Evolutionary conservation across 2,888 invertebrate genomes (phyloP), one percentile per base, ranked within the genome.

Genomic region (Bhutanitis thaidina): DNA sequence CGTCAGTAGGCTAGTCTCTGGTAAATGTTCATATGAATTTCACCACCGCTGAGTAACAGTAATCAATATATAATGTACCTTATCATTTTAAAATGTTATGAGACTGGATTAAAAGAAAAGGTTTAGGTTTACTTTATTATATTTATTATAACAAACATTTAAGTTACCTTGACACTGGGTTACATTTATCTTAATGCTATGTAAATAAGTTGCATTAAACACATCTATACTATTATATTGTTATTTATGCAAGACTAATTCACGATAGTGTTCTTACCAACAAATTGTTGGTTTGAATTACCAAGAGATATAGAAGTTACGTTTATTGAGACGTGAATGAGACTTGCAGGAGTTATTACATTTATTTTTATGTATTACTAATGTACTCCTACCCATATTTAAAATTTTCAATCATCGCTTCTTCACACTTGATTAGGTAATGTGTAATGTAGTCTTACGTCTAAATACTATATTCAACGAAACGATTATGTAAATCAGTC

Each of bases 401-500:
- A 32, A 35, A 45, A 41, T 10, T 30, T 10, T 53, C 8, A 44
- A 36, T 43, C 15, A 13, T 36, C 7, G 41, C 12, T 12, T 30
- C 12, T 39, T 8, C 15, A 15, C n/a, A 34, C 13, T 38, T 44
- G 43, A 52, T 49, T 58, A 55, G 52, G 67, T 66, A 69, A 72
- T 67, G 69, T 69, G 67, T 67, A 30, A 49, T 27, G 49, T 43
- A 63, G 54, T 61, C 70, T 74, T 77, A 74, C 43, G 58, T 40
- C 67, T 78, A 74, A 64, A 55, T 40, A 61, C 68, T 74, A 74
- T 64, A 48, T 65, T 66, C 61, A 73, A 73, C 72, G 70, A 79
- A 78, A 78, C 67, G 71, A 74, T 80, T 74, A 70, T 79, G 74
- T 80, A 80, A 80, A 80, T 82, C 82, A 82, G 81, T 82, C 81